Base-by-base conservation (phyloP, 1,140 invertebrate genomes). In the Pemphigus obesinymphae region DNA sequence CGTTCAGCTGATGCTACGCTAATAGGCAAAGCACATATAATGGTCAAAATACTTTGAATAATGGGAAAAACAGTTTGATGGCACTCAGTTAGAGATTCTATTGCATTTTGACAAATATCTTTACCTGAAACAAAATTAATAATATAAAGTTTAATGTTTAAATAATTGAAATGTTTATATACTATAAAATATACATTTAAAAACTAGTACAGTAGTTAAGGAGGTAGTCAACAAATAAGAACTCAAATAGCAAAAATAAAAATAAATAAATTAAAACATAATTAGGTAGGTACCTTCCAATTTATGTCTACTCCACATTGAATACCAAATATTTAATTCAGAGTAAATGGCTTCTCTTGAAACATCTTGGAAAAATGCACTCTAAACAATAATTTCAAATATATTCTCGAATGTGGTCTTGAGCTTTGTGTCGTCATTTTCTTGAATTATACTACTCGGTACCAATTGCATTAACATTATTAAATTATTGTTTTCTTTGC, bases 391-490 rank as follows among this genome's bases (percentile, higher is more conserved):
- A 40, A 66, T 31, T 66, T 66, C 17, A 66, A 66, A 37, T 37
- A 66, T 66, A 31, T 66, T 66, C 37, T 66, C 37, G 61, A 66
- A 66, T 17, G 34, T 66, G 61, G 31, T 37, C 20, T 37, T 10
- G 8, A 5, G 37, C 8, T 3, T 40, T 40, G 3, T 40, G 40
- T 68, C 37, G 43, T 68, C 5, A 20, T 43, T 43, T 68, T 40
- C 43, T 40, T 68, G 40, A 68, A 43, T 68, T 26, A 68, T 68
- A n/a, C 66, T 37, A 66, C 63, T 66, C 40, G 63, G 63, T 37
- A 66, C 7, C 40, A 66, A 8, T 34, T 31, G 34, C 61, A 63
- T 63, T 20, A 63, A 13, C 26, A 26, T n/a, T 70, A 70, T 10
- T 37, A 70, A 23, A 15, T 43, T 70, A 37, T 43, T 0, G 20